These are phyloP conservation scores for Dasypus novemcinctus DNA, from an alignment of 2,113 vertebrate genomes.

Conservation along the genomic window DNA sequence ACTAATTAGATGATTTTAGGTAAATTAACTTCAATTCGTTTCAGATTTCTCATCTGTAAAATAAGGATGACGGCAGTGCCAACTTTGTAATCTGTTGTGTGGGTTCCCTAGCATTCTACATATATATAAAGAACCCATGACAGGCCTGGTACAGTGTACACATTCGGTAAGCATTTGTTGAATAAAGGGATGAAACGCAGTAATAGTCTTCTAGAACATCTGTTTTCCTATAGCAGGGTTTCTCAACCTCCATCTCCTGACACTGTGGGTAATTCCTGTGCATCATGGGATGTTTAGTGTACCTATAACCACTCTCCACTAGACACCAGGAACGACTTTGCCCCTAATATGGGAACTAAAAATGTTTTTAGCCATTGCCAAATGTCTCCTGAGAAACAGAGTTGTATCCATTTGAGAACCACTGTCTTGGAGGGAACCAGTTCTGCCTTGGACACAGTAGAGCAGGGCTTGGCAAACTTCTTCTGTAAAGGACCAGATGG, in stretches of 20 bases:
- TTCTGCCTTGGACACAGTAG: neutral
- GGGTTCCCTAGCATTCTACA: neutral
- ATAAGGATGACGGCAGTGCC: neutral
- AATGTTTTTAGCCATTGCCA: neutral
- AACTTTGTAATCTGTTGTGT: neutral
- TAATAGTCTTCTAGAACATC: neutral
- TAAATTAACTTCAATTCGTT: neutral
- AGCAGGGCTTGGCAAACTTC: neutral
- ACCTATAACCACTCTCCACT: neutral
- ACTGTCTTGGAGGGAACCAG: neutral
- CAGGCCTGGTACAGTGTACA: neutral
- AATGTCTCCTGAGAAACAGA: neutral
- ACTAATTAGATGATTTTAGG: neutral
- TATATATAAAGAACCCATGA: neutral
- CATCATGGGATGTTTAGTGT: neutral
- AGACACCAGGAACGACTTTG: neutral
- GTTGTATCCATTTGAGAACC: neutral
- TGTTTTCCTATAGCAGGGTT: neutral
- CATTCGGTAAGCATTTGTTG: neutral
- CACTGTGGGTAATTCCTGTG: neutral
- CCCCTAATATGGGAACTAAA: neutral
- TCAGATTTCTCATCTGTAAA: slow-evolving; percentile 12
- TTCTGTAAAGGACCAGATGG: neutral
- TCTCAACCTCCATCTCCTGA: neutral
- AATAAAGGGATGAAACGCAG: neutral